A percentile compares a stretch with the other conserved stretches of the same genome.
Conservation (phyloP, 2,888 invertebrate species). For the Tanytarsus gracilentus region DNA sequence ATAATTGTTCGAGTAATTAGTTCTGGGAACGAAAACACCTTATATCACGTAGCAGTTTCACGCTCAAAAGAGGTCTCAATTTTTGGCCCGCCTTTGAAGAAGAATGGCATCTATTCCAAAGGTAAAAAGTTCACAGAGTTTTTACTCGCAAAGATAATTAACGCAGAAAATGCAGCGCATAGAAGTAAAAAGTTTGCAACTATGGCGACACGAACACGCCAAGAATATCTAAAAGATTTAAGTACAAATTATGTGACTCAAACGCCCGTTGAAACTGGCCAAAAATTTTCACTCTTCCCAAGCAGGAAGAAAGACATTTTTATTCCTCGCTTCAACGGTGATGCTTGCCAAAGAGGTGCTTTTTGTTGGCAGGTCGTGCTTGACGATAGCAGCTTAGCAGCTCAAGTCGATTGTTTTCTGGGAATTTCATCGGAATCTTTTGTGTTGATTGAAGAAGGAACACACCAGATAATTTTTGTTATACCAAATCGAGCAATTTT, state of each 20-base stretch:
- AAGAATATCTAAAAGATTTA: conserved; percentile 91
- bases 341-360: conserved; percentile 64
- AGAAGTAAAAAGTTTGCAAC: conserved; percentile 93
- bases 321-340: conserved; percentile 63
- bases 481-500: conserved; percentile 75
- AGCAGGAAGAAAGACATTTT: conserved; percentile 69
- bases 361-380: conserved; percentile 74
- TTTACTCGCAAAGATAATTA: conserved; percentile 88
- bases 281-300: conserved; percentile 68
- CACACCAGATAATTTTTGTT: conserved; percentile 75
- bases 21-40: conserved; percentile 84
- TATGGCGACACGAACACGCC: conserved; percentile 91
- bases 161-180: conserved; percentile 94
- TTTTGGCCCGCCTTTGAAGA: conserved; percentile 91
- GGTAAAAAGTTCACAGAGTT: conserved; percentile 92
- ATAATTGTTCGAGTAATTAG: conserved; percentile 82
- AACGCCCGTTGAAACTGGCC: conserved; percentile 71
- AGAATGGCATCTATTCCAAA: conserved; percentile 77
- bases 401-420: conserved; percentile 64
- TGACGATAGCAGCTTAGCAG: conserved; percentile 57
- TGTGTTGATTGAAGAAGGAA: conserved; percentile 74
- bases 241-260: conserved; percentile 74
- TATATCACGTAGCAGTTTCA: conserved; percentile 68
- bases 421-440: conserved; percentile 81
- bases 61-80: conserved; percentile 90